Evolutionary conservation across 2,113 vertebrate species (phyloP), one percentile per base, ranked within the genome.

Genomic region (Mormyrus lacerda): DNA sequence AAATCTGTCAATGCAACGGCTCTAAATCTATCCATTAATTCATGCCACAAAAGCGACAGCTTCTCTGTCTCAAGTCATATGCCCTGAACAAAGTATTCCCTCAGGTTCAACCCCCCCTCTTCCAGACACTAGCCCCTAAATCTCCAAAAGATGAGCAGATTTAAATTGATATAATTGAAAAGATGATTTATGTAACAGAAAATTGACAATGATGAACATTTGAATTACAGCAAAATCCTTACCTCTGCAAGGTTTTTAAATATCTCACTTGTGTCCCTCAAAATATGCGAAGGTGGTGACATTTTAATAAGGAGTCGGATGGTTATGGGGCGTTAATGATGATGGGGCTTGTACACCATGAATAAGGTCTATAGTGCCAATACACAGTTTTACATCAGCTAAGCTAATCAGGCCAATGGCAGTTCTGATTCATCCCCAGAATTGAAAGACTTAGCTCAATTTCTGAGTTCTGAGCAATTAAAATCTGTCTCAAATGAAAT

Each of bases 141-240:
- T 48, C 85, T 39, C n/a, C 13, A 50, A 24, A 87, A 87, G 50
- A 53, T 53, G 47, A 35, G 15, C 24, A 31, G 50, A 87, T 87
- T 53, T 39, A 87, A 87, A 87, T 24, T 53, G 85, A 53, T 35
- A 31, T 42, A 53, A 87, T 87, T 87, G 85, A 55, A 87, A 87
- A 35, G 2, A 53, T 87, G 85, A 87, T 53, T n/a, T 87, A 87
- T 87, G 85, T 9, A 31, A 35, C 85, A 53, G 6, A 87, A 87
- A 39, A 53, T 15, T 53, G 85, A 53, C 85, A 53, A 53, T 21
- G 50, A 42, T 31, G 47, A 87, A 55, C 85, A n/a, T 35, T 27
- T 19, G 50, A 35, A 53, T 53, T 39, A 87, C 47, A 87, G 27
- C n/a, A 4, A 87, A 31, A 47, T 27, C 7, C n/a, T 19, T 8